Percentiles rank a stretch among this genome's conserved stretches.
phyloP scores from a whole-genome alignment of 1,140 invertebrate genomes.

The Bemisia tabaci region DNA sequence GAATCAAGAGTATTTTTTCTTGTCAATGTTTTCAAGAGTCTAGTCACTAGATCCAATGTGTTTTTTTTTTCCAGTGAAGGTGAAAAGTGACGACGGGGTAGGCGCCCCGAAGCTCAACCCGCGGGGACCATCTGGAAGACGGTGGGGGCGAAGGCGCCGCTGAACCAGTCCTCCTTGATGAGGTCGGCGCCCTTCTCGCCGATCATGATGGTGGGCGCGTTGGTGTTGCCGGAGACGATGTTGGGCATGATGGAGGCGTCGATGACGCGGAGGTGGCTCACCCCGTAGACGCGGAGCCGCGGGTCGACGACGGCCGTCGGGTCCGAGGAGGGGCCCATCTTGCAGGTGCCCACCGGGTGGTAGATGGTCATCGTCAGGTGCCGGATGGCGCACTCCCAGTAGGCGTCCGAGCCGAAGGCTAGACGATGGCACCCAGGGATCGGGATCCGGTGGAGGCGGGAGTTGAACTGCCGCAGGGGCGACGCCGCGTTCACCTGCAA shows the following conservation, averaged over 20 bases:
- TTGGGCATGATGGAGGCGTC: slow-evolving; percentile 84
- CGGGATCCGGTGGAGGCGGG: slow-evolving; percentile 53
- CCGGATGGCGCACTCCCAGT: slow-evolving; percentile 71
- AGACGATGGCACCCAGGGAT: slow-evolving; percentile 63
- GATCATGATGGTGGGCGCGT: slow-evolving; percentile 75
- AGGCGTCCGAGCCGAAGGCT: slow-evolving; percentile 57
- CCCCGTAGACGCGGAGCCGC: slow-evolving; percentile 56
- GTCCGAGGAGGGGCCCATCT: slow-evolving; percentile 69
- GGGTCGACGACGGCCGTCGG: slow-evolving; percentile 67
- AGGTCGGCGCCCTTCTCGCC: slow-evolving; percentile 72
- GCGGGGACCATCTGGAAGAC: slow-evolving; percentile 11
- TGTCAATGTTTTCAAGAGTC: too few species aligned
- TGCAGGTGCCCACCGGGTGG: slow-evolving; percentile 63
- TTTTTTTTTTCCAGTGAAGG: too few species aligned
- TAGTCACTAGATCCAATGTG: too few species aligned
- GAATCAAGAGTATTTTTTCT: too few species aligned
- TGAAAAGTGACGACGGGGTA: too few species aligned
- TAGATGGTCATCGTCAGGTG: slow-evolving; percentile 79
- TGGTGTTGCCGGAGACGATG: slow-evolving; percentile 65
- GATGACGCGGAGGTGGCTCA: slow-evolving; percentile 62
- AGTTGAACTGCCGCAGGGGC: slow-evolving; percentile 66
- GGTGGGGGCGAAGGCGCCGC: not conserved
- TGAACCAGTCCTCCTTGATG: slow-evolving; percentile 57
- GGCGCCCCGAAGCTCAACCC: too few species aligned
- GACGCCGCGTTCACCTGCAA: slow-evolving; percentile 52